These are phyloP conservation scores for Venusia cambrica DNA, from an alignment of 2,888 invertebrate species.

Conservation along the genomic window DNA sequence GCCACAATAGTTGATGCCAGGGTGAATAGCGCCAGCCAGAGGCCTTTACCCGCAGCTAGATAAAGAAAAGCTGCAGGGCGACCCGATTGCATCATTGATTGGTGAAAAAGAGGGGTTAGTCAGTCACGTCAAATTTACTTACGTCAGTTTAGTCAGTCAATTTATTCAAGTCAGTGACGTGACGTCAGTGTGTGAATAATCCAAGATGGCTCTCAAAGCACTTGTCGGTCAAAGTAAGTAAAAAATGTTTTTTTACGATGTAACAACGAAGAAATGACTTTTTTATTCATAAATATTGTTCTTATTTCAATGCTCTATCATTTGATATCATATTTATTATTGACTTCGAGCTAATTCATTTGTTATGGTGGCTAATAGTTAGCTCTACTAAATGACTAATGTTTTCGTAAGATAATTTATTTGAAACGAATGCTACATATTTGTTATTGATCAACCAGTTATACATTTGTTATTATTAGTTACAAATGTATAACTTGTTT, in stretches of 20 bases:
- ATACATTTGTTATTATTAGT: no score
- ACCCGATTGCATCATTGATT: no score
- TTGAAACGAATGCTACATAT: no score
- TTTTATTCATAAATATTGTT: neutral
- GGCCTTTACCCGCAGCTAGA: no score
- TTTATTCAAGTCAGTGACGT: no score
- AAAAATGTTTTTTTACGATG: constrained; percentile 34
- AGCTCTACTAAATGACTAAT: constrained; percentile 53
- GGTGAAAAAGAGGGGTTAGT: neutral
- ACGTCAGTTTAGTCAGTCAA: constrained; percentile 7
- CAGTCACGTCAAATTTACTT: constrained; percentile 3
- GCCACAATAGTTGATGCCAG: no score
- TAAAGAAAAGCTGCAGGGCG: no score
- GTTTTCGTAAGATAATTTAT: no score
- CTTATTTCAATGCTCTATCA: neutral
- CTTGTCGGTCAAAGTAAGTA: constrained; percentile 94
- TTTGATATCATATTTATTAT: constrained; percentile 1
- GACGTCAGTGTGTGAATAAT: constrained; percentile 58
- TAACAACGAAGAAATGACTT: no score
- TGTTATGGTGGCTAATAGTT: constrained; percentile 13
- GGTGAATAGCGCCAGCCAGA: no score
- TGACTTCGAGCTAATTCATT: neutral
- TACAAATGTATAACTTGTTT: no score
- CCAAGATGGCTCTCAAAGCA: constrained; percentile 92
- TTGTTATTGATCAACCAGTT: no score